Conservation (phyloP, 1,140 invertebrate species). For the Aporrectodea caliginosa region DNA sequence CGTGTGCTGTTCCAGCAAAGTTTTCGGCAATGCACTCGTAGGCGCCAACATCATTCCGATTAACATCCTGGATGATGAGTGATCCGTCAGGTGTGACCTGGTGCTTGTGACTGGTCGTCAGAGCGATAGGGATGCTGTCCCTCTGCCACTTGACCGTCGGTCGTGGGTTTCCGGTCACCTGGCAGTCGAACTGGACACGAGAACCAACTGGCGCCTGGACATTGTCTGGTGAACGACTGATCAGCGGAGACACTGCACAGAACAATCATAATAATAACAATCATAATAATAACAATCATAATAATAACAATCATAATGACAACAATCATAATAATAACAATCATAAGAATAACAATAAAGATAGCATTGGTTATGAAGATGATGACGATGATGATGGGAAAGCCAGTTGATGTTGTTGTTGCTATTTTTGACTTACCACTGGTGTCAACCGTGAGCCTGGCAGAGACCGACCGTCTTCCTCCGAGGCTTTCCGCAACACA, state of each 20-base stretch:
- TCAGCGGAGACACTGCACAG: conserved; percentile 60
- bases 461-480: neutral
- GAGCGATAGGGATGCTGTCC: conserved; percentile 61
- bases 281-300: too few relatives aligned
- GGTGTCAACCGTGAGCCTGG: conserved; percentile 23
- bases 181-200: conserved; percentile 73
- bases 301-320: too few relatives aligned
- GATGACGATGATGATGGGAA: too few relatives aligned
- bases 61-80: conserved; percentile 73
- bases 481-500: conserved; percentile 16
- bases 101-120: conserved; percentile 52
- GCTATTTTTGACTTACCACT: conserved; percentile 16
- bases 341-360: too few relatives aligned
- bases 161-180: conserved; percentile 71
- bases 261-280: too few relatives aligned
- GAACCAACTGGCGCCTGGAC: conserved; percentile 68
- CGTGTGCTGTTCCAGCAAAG: conserved; percentile 69
- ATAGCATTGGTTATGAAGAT: too few relatives aligned
- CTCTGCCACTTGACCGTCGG: conserved; percentile 76
- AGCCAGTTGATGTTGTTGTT: too few relatives aligned
- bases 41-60: conserved; percentile 69
- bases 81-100: conserved; percentile 61
- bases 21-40: conserved; percentile 85
- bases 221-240: conserved; percentile 65
- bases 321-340: too few relatives aligned